Evolutionary conservation across 37 sponge, comb jelly and placozoan species (phyloP), one percentile per base, ranked within the genome.

Genomic region (Theonella swinhoei): DNA sequence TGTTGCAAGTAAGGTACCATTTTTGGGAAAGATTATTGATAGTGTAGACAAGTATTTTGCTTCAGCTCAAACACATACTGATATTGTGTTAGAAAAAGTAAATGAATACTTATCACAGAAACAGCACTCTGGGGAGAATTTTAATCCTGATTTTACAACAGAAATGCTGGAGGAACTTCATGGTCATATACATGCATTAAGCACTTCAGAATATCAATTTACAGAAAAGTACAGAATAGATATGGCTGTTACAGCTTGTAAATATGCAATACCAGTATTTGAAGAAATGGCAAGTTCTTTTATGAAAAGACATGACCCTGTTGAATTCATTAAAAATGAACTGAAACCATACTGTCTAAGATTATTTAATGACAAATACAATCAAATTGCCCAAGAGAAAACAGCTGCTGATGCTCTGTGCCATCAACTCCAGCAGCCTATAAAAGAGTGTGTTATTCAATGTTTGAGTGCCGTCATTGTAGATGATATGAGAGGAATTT

Each of bases 201-300:
- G n/a, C n/a, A n/a, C n/a, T n/a, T n/a, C n/a, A 64, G 41, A 14
- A 4, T 42, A 66, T 17, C 33, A 11, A 4, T 39, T 79, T 5
- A 79, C 43, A 26, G 14, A 32, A 64, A 5, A 79, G 38, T 79
- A 67, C 42, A 35, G 37, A 23, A 3, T 79, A 4, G 69, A 66
- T 36, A 22, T 79, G 41, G 42, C 68, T 26, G 42, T 79, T 33
- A 42, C 32, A 19, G 68, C 30, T 24, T 79, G 80, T 79, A 42
- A 31, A 7, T 66, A 38, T 35, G 80, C 80, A 1, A 24, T 8
- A 4, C 4, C 20, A 7, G 42, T 17, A 4, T 65, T 79, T 65
- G 40, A 66, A 39, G 25, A 66, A 19, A 65, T 41, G 41, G 68
- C 68, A 67, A 24, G 23, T 3, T 7, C 9, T 11, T 26, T 79